Evolutionary conservation across 2,888 invertebrate genomes (phyloP).

Genomic region (Apamea epomidion): DNA sequence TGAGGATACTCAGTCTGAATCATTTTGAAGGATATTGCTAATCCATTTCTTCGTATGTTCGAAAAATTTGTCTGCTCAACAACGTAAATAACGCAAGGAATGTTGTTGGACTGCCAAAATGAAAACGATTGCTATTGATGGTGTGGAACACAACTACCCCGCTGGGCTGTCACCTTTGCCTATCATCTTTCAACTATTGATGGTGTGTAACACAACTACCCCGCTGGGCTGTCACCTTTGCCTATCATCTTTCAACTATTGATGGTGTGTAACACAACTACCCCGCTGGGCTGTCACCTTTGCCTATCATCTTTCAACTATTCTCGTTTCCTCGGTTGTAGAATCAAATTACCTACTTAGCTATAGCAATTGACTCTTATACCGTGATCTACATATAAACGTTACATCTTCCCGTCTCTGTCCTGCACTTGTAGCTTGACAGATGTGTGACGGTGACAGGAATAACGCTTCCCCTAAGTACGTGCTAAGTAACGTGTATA

Average conservation of each 20-base stretch:
- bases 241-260: not conserved
- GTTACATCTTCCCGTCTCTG: not conserved
- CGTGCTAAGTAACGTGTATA: not conserved
- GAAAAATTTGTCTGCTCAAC: not conserved
- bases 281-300: not conserved
- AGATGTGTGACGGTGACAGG: not conserved
- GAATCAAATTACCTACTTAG: not conserved
- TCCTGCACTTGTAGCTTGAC: not conserved
- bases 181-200: slow-evolving; percentile 7
- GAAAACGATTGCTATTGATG: too few species aligned
- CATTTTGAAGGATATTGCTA: too few species aligned
- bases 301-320: not conserved
- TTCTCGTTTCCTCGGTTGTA: not conserved
- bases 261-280: not conserved
- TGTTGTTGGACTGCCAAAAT: not conserved
- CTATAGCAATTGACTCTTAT: not conserved
- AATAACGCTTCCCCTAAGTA: not conserved
- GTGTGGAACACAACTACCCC: not conserved
- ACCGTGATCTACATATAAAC: not conserved
- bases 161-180: not conserved
- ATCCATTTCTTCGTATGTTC: not conserved
- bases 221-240: not conserved
- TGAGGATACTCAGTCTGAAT: slow-evolving; percentile 9
- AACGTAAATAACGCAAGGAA: not conserved
- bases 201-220: not conserved